phyloP scores from a whole-genome alignment of 2,797 vertebrate genomes.

The Sebastes nivosus region DNA sequence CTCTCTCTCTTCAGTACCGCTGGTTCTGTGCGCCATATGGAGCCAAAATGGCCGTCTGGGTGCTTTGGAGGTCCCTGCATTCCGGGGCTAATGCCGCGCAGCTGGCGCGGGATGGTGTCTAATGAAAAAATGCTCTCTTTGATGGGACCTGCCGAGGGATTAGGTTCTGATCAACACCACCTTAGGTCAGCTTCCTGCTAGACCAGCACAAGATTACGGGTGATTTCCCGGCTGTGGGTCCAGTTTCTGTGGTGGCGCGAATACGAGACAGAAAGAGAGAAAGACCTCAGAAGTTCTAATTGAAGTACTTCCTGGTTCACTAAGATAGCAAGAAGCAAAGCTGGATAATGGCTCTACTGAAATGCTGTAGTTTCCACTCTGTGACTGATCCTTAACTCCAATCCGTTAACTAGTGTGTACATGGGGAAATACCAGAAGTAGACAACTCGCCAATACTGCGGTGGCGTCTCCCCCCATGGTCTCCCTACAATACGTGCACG shows the following conservation, averaged over 20 bases:
- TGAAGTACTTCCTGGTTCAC: conserved; percentile 53
- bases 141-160: conserved; percentile 80
- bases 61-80: conserved; percentile 76
- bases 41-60: conserved; percentile 74
- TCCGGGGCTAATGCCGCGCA: conserved; percentile 80
- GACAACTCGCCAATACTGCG: too few relatives aligned
- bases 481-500: too few relatives aligned
- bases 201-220: conserved; percentile 75
- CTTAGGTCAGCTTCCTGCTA: conserved; percentile 76
- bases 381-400: not conserved
- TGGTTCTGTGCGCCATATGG: conserved; percentile 74
- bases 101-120: conserved; percentile 79
- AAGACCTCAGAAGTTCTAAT: conserved; percentile 47
- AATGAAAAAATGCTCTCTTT: conserved; percentile 82
- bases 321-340: conserved; percentile 53
- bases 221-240: conserved; percentile 62
- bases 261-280: conserved; percentile 38
- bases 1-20: conserved; percentile 31
- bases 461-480: not conserved
- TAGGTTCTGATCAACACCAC: conserved; percentile 83
- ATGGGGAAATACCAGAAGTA: not conserved
- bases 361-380: conserved; percentile 5
- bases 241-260: conserved; percentile 50
- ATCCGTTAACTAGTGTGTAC: not conserved
- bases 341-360: conserved; percentile 27